Evolutionary conservation across 2,888 invertebrate species (phyloP), one percentile per base, ranked within the genome.

Genomic region (Gnatocerus cornutus): DNA sequence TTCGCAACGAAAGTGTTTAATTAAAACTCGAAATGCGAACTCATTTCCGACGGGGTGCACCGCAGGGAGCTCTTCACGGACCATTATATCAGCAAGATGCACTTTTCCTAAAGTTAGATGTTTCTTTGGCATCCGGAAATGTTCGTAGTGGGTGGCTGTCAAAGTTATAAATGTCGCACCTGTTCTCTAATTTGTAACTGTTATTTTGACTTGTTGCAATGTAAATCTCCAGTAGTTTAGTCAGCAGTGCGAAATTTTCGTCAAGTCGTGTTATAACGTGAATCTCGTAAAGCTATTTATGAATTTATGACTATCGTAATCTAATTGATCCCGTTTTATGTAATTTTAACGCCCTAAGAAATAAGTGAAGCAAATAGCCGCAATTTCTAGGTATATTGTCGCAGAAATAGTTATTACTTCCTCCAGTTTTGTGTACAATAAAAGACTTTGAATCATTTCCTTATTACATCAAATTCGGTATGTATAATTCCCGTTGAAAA

Each of bases 251-350:
- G 21, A 1, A 21, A 21, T 3, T 21, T 21, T 1, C 21, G 1
- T 21, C 4, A 21, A 21, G 21, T 21, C 21, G 4, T 4, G 21
- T 21, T 21, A 21, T 21, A 21, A 4, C 21, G 33, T 33, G 33
- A 12, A 12, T 41, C 5, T 41, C 41, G 12, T 41, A 41, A 41
- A 41, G 12, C 13, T 41, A 41, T 41, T 41, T 41, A 13, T 41
- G 41, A 12, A 41, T 41, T 41, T 41, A 41, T 6, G 12, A n/a
- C 41, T 12, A 13, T 41, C 41, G 10, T 12, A n/a, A 41, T 13
- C 13, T 2, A 41, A 41, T 12, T 41, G 41, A 41, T 12, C 13
- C n/a, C 2, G 2, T n/a, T 41, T 7, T n/a, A n/a, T 41, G 41
- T 3, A 41, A 6, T 7, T 41, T 41, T 10, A 41, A 41, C 13